These are phyloP conservation scores for Gracilinanus agilis DNA, from an alignment of 2,113 vertebrate species.

Conservation along the genomic window DNA sequence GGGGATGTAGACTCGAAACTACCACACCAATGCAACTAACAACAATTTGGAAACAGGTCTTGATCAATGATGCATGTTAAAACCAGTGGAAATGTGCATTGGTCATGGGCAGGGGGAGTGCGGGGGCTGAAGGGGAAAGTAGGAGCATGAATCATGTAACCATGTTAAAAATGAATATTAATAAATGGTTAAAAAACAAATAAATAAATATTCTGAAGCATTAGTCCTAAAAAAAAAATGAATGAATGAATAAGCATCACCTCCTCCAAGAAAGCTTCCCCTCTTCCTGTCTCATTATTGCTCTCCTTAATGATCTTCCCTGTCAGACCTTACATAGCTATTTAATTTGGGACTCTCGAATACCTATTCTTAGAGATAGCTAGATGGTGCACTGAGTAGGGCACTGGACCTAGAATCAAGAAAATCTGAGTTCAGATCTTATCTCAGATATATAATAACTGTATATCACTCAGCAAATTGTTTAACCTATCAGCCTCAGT, in stretches of 20 bases:
- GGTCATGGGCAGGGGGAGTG: no score
- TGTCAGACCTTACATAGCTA: neutral
- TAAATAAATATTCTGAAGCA: no score
- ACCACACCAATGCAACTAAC: no score
- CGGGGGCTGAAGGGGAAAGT: no score
- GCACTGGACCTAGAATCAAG: neutral
- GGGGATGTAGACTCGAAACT: no score
- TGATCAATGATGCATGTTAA: no score
- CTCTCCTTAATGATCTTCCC: neutral
- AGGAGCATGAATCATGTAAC: no score
- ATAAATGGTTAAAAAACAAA: no score
- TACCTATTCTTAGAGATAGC: neutral
- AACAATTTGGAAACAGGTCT: no score
- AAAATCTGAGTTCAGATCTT: neutral
- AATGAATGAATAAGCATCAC: neutral
- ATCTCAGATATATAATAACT: neutral
- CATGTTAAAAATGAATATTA: no score
- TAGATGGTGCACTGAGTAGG: neutral
- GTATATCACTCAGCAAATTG: neutral
- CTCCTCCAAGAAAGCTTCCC: neutral
- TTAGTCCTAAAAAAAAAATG: no score
- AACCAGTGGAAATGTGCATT: no score
- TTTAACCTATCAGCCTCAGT: neutral
- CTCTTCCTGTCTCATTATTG: neutral
- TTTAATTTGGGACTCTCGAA: neutral